These are phyloP conservation scores for Ganaspis sp. DNA, from an alignment of 1,140 invertebrate genomes.

Conservation along the genomic window DNA sequence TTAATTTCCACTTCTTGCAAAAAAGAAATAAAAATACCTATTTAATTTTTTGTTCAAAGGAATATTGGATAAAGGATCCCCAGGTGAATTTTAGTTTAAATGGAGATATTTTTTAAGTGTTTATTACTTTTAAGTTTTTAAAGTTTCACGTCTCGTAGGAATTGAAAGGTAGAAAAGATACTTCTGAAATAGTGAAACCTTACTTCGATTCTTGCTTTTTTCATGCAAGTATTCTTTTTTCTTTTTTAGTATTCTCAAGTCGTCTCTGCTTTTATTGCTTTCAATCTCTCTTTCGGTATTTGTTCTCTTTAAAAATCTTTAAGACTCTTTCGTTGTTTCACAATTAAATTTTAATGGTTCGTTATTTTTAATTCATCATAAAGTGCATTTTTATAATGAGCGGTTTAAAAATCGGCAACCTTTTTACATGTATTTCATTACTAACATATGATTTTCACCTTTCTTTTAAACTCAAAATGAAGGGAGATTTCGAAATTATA, in stretches of 20 bases:
- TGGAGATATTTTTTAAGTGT: constrained; percentile 7
- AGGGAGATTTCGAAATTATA: too few species aligned
- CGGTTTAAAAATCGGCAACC: too few species aligned
- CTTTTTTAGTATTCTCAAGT: background rate
- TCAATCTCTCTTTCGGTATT: too few species aligned
- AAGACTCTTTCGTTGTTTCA: constrained; percentile 30
- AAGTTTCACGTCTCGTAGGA: constrained; percentile 63
- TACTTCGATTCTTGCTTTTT: constrained; percentile 40
- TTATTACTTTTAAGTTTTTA: constrained; percentile 48
- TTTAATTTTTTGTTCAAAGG: too few species aligned
- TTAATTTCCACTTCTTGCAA: too few species aligned
- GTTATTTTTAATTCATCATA: too few species aligned
- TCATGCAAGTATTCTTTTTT: constrained; percentile 15
- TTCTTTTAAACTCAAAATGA: too few species aligned
- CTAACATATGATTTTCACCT: too few species aligned
- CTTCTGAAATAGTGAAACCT: constrained; percentile 52
- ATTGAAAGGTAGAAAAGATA: constrained; percentile 54
- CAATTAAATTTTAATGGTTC: constrained; percentile 60
- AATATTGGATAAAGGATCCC: background rate
- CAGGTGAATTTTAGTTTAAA: background rate
- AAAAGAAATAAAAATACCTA: too few species aligned
- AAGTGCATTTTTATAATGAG: too few species aligned
- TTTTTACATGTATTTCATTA: too few species aligned
- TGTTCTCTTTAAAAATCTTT: too few species aligned
- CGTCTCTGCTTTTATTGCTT: constrained; percentile 8